phyloP scores from a whole-genome alignment of 2,113 vertebrate genomes.

The Petromus typicus region DNA sequence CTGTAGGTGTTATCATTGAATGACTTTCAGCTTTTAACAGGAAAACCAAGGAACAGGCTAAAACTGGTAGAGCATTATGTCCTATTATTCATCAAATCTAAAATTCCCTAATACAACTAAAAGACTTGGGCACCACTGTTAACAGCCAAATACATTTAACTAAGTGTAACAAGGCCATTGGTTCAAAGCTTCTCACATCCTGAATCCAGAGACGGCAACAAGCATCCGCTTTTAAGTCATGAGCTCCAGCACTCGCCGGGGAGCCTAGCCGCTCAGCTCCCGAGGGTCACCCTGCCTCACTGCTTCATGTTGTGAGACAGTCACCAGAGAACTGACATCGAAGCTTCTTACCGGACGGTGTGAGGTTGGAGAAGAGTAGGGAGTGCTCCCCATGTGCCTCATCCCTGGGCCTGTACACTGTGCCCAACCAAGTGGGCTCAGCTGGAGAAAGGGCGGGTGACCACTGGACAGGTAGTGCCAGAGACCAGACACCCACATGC shows the following conservation, averaged over 20 bases:
- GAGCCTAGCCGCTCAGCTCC: background rate
- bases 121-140: background rate
- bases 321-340: background rate
- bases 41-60: constrained; percentile 19
- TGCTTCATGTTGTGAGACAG: background rate
- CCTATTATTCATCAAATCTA: background rate
- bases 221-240: background rate
- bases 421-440: background rate
- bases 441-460: background rate
- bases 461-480: background rate
- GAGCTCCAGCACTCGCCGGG: background rate
- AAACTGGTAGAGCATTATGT: constrained; percentile 3
- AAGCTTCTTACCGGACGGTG: background rate
- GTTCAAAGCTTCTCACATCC: background rate
- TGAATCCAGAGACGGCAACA: constrained; percentile 19
- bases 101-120: background rate
- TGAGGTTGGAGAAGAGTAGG: background rate
- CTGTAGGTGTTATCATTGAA: background rate
- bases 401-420: background rate
- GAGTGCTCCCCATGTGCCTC: background rate
- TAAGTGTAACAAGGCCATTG: background rate
- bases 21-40: background rate
- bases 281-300: background rate
- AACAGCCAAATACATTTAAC: constrained; percentile 8
- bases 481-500: background rate